A percentile compares a stretch with the other conserved stretches of the same genome.
These are phyloP conservation scores for Drosophila bocqueti DNA, from an alignment of 1,140 invertebrate genomes.

Conservation along the genomic window DNA sequence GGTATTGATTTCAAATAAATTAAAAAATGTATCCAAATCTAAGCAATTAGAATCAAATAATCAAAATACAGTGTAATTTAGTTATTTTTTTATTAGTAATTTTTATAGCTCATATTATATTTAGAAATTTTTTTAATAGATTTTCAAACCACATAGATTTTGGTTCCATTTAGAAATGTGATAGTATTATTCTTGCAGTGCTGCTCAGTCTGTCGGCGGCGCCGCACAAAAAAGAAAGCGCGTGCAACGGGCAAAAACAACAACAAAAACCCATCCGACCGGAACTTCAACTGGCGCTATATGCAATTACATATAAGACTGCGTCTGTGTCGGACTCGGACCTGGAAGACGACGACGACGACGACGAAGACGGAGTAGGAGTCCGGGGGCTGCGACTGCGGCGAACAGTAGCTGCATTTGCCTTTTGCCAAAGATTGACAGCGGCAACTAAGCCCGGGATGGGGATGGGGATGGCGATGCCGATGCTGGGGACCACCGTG, in stretches of 20 bases:
- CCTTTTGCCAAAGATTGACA: slow-evolving; percentile 79
- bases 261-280: slow-evolving; percentile 72
- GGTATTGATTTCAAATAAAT: too few species aligned
- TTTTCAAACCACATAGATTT: not conserved
- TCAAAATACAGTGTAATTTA: too few species aligned
- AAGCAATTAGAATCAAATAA: too few species aligned
- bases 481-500: slow-evolving; percentile 62
- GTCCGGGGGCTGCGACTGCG: slow-evolving; percentile 29
- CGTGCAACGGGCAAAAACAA: slow-evolving; percentile 67
- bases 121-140: not conserved
- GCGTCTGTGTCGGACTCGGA: slow-evolving; percentile 12
- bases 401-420: slow-evolving; percentile 77
- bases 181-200: slow-evolving; percentile 2
- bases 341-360: not conserved
- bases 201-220: slow-evolving; percentile 44
- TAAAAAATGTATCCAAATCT: too few species aligned
- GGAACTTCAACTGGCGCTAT: slow-evolving; percentile 82
- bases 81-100: too few species aligned
- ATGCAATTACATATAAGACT: slow-evolving; percentile 71
- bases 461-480: slow-evolving; percentile 33
- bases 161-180: not conserved
- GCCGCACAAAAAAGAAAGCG: slow-evolving; percentile 80
- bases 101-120: too few species aligned
- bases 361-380: not conserved
- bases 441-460: slow-evolving; percentile 56